Base-by-base conservation (phyloP, 2,797 vertebrate species). In the Catharus ustulatus region DNA sequence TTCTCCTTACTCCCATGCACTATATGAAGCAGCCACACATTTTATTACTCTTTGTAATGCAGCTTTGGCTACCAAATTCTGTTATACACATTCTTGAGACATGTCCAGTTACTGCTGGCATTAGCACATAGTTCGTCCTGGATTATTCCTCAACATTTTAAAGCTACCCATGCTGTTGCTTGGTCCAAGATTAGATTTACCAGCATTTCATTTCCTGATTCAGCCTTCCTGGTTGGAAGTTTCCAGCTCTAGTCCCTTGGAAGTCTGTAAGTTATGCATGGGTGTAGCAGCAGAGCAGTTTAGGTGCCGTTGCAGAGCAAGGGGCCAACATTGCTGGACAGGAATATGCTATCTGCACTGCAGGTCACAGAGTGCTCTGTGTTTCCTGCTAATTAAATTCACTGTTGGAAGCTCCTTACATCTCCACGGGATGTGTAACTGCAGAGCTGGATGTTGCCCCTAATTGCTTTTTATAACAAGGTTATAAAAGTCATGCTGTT, bases 341-440 rank as follows among this genome's bases (percentile, higher is more conserved):
- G 84, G 75, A 94, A 45, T 73, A n/a, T 59, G 92, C 96, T 97
- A 93, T 92, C 89, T 83, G 84, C 96, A 67, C 85, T 30, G 87
- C 94, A 92, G 92, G 97, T 95, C 68, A 46, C 92, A 12, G 10
- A 91, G 83, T 58, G 62, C 81, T 96, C 90, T 9, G 43, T n/a
- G 24, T 77, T 96, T 97, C 86, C 93, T 95, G 94, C 93, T 97
- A 97, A 97, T 98, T 97, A 98, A 98, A 97, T 97, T 97, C 96
- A 77, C 97, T 76, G 85, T 91, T 62, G 96, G 97, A 97, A 92
- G 96, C 96, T 95, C 94, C 96, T 95, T 94, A 80, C 78, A 15
- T 92, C 91, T 97, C 96, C 92, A 69, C 6, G 26, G 83, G 95
- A 96, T 94, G 86, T 4, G 3, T 48, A 95, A 96, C 93, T 97